phyloP scores from a whole-genome alignment of 2,797 vertebrate genomes.

The Microchirus variegatus region DNA sequence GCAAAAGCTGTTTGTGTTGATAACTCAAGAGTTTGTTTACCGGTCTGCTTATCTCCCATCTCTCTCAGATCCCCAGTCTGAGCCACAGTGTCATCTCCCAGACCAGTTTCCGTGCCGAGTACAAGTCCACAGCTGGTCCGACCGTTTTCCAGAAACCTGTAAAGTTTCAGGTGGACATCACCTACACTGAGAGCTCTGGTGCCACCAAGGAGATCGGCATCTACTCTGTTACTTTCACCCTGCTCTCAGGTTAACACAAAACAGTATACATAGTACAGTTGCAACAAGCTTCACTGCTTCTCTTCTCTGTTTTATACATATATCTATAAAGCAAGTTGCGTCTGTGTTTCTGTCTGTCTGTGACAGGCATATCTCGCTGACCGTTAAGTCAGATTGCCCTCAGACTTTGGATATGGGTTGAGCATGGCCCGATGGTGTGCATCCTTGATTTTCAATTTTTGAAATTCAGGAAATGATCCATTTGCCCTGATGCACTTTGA shows the following conservation, averaged over 20 bases:
- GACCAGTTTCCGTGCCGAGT: slow-evolving; percentile 96
- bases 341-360: too few relatives aligned
- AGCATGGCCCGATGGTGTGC: too few relatives aligned
- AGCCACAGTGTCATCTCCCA: slow-evolving; percentile 98
- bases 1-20: too few relatives aligned
- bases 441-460: too few relatives aligned
- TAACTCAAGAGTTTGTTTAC: not conserved
- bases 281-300: too few relatives aligned
- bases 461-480: too few relatives aligned
- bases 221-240: slow-evolving; percentile 97
- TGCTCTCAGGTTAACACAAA: slow-evolving; percentile 87
- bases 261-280: not conserved
- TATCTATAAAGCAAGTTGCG: too few relatives aligned
- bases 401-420: too few relatives aligned
- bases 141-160: slow-evolving; percentile 98
- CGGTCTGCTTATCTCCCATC: accelerated
- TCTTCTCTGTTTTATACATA: too few relatives aligned
- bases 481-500: too few relatives aligned
- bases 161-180: slow-evolving; percentile 99
- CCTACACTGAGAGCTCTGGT: slow-evolving; percentile 92
- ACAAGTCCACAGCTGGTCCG: slow-evolving; percentile 93
- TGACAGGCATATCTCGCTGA: too few relatives aligned
- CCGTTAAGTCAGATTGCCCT: too few relatives aligned
- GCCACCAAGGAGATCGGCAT: slow-evolving; percentile 95
- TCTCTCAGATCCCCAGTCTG: slow-evolving; percentile 92